Conservation (phyloP, 2,888 invertebrate genomes). For the Euzetes globulus region DNA sequence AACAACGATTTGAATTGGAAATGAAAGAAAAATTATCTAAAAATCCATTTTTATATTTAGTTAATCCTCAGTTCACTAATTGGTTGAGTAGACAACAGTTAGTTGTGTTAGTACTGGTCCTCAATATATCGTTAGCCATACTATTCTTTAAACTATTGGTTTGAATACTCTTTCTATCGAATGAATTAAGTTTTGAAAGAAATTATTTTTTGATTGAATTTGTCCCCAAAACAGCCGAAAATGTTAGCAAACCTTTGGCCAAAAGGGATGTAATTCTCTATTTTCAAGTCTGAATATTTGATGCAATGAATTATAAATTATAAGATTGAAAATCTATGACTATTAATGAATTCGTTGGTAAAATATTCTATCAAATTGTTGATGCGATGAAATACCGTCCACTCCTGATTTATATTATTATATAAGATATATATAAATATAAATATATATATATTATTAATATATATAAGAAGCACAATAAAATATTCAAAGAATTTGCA, state of each 20-base stretch:
- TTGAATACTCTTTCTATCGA: background rate
- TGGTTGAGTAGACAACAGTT: constrained; percentile 94
- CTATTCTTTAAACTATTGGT: constrained; percentile 76
- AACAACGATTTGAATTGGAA: constrained; percentile 80
- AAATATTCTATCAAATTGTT: no score
- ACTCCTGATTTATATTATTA: background rate
- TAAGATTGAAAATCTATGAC: no score
- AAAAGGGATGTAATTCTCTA: no score
- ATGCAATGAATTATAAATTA: no score
- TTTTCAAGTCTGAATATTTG: no score
- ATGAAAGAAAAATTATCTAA: constrained; percentile 84
- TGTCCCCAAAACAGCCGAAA: no score
- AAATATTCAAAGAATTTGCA: constrained; percentile 29
- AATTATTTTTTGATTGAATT: background rate
- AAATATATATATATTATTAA: background rate
- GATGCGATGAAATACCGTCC: background rate
- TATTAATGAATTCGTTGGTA: no score
- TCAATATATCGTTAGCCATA: constrained; percentile 87
- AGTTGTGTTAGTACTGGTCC: constrained; percentile 83
- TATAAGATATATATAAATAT: background rate
- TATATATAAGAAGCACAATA: background rate
- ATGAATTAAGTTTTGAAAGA: background rate
- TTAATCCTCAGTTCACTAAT: constrained; percentile 58
- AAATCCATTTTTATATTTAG: constrained; percentile 84
- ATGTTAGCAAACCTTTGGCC: no score